Evolutionary conservation across 2,888 invertebrate species (phyloP), one percentile per base, ranked within the genome.

Genomic region (Busseola fusca): DNA sequence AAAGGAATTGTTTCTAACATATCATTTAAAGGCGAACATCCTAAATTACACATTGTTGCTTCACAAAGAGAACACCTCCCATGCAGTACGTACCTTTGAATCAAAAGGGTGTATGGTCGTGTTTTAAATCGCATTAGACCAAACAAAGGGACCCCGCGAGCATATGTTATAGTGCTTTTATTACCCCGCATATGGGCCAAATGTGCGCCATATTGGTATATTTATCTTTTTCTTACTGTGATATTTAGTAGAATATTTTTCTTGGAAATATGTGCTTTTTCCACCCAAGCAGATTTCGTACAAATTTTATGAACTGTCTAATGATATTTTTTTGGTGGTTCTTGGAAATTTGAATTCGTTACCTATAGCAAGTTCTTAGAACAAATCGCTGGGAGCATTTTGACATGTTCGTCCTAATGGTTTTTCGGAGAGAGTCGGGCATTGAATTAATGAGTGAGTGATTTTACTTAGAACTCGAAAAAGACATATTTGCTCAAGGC

Each of bases 71-170:
- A 59, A 58, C 54, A 73, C 54, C 69, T 69, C 58, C 54, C 21
- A n/a, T 73, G 64, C 69, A 65, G 48, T 58, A 16, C 42, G 34
- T 45, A 50, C 42, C 56, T 54, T 25, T 54, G 14, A 30, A 56
- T 68, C 58, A 73, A 71, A 75, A 72, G 72, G 45, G 68, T 64
- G 25, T 59, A 60, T 75, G 68, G 72, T 76, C 68, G 65, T 81
- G 67, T 85, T 85, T 84, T 81, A 83, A 84, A 83, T 85, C 80
- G 78, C 81, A 76, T 85, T 85, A 84, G 66, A 81, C 62, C 56
- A 80, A 76, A 84, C 81, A 85, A 76, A 79, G 71, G 75, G 69
- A 66, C 66, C 63, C 64, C 65, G 66, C 48, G 67, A 64, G 72
- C 69, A 74, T 74, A 70, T 78, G 74, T 84, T 64, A 62, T 72